A percentile compares a stretch with the other conserved stretches of the same genome.
Conservation (phyloP, 2,113 vertebrate species). For the Indicator maculatus region DNA sequence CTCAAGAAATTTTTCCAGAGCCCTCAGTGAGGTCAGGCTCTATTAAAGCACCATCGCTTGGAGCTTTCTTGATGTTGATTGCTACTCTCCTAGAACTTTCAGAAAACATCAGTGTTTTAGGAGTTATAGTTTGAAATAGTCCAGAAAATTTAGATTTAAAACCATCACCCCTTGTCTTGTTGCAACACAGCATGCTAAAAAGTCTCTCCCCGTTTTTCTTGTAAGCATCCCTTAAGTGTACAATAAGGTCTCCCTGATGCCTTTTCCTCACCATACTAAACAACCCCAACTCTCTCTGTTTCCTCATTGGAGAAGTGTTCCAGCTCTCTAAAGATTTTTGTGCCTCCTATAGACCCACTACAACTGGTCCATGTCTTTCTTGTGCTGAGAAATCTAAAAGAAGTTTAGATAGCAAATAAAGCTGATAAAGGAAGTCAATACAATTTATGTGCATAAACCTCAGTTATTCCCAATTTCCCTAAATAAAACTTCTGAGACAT, state of each 20-base stretch:
- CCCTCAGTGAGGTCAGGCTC: neutral
- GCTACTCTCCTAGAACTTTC: neutral
- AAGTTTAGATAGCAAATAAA: neutral
- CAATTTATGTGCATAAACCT: neutral
- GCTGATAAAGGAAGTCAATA: neutral
- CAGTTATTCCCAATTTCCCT: neutral
- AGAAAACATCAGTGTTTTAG: neutral
- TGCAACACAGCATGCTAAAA: neutral
- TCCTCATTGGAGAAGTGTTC: neutral
- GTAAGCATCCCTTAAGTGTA: neutral
- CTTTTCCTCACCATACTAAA: neutral
- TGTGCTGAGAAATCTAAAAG: neutral
- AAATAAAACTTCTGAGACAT: neutral
- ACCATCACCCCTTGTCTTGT: neutral
- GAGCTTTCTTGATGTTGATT: neutral
- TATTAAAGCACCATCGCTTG: neutral
- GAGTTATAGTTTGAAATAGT: neutral
- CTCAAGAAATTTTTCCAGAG: neutral
- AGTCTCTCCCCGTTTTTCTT: neutral
- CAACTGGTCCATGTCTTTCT: rapidly evolving
- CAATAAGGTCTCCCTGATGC: neutral
- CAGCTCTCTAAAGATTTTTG: neutral
- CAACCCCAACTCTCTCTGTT: neutral
- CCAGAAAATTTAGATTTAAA: neutral
- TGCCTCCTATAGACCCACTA: neutral